Evolutionary conservation across 2,888 invertebrate species (phyloP).

Genomic region (Napeogenes inachia): DNA sequence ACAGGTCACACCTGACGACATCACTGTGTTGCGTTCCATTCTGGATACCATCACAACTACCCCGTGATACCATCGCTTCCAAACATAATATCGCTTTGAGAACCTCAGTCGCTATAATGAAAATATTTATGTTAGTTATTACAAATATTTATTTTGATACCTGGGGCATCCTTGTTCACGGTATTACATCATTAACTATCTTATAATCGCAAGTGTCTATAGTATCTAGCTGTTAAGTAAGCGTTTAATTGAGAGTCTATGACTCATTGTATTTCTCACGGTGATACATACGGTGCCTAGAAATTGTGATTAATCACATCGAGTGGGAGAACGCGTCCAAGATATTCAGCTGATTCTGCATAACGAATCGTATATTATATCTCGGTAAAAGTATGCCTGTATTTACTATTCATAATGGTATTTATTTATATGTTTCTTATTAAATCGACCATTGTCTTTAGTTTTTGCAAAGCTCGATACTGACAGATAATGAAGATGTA

Average conservation of each 20-base stretch:
- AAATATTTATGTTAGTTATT: no score
- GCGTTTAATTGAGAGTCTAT: conserved; percentile 42
- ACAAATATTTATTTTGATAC: no score
- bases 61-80: not conserved
- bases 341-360: conserved; percentile 30
- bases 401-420: no score
- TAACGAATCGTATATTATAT: conserved; percentile 9
- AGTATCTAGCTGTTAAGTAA: conserved; percentile 29
- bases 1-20: conserved; percentile 71
- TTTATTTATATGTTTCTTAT: no score
- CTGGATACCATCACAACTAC: conserved; percentile 28
- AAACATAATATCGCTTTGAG: no score
- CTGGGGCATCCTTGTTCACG: no score
- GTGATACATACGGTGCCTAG: conserved; percentile 47
- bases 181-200: no score
- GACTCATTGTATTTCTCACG: conserved; percentile 57
- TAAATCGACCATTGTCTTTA: no score
- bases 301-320: conserved; percentile 56
- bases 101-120: no score
- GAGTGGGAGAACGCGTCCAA: conserved; percentile 33
- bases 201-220: conserved; percentile 18
- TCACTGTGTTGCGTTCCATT: conserved; percentile 46
- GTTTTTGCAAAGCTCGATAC: no score
- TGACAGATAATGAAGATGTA: conserved; percentile 7
- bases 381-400: not conserved